These are phyloP conservation scores for Austrofundulus limnaeus DNA, from an alignment of 2,113 vertebrate genomes.

Conservation along the genomic window DNA sequence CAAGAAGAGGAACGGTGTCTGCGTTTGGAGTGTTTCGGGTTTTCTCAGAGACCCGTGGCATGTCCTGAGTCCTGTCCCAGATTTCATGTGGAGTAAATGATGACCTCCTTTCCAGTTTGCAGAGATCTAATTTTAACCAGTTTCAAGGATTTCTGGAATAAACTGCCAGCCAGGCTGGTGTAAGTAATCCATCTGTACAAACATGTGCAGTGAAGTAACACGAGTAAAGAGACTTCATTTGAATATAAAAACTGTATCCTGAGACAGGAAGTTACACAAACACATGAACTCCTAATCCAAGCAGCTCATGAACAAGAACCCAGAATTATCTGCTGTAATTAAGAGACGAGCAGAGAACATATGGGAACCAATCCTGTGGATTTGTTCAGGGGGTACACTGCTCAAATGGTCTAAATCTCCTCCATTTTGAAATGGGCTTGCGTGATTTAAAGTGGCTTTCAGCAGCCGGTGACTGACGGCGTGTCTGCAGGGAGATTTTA, in stretches of 20 bases:
- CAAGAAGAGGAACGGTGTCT: conserved; percentile 1
- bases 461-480: conserved; percentile 54
- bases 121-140: conserved; percentile 76
- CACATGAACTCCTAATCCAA: conserved; percentile 40
- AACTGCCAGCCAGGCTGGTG: conserved; percentile 42
- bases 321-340: conserved; percentile 56
- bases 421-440: conserved; percentile 65
- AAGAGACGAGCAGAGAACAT: conserved; percentile 58
- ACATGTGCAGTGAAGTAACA: conserved; percentile 11
- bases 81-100: conserved; percentile 73
- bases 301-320: conserved; percentile 41
- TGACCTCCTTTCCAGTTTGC: conserved; percentile 77
- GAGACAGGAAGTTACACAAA: conserved; percentile 28
- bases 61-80: conserved; percentile 73
- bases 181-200: conserved; percentile 12
- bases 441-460: conserved; percentile 59
- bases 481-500: conserved; percentile 27
- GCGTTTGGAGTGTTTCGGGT: conserved; percentile 33
- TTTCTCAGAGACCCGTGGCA: conserved; percentile 61
- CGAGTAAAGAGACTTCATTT: not conserved
- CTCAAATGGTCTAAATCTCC: conserved; percentile 70
- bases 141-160: conserved; percentile 72
- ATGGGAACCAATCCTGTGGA: conserved; percentile 71
- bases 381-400: conserved; percentile 61
- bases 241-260: conserved; percentile 13